Conservation (phyloP, 2,113 vertebrate species). For the Aphelocoma coerulescens region DNA sequence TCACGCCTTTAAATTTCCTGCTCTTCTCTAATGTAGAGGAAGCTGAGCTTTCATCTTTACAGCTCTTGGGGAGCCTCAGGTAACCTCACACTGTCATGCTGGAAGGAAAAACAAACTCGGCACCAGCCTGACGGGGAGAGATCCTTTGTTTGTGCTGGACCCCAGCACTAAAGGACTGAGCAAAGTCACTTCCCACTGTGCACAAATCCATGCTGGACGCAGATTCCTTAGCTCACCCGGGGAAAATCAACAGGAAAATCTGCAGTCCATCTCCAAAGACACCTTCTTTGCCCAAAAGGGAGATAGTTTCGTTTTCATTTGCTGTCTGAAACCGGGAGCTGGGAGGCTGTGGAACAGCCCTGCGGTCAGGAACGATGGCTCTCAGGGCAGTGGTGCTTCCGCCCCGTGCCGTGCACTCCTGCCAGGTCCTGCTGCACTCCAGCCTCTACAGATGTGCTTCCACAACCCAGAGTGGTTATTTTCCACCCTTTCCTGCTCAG, state of each 20-base stretch:
- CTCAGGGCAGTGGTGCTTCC: fast-evolving
- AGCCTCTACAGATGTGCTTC: slow-evolving; percentile 3
- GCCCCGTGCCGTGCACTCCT: not conserved
- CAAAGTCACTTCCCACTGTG: not conserved
- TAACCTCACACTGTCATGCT: not conserved
- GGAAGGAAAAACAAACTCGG: not conserved
- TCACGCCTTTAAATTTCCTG: not conserved
- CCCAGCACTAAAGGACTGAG: not conserved
- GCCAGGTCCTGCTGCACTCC: not conserved
- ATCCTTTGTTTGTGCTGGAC: not conserved
- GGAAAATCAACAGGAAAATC: not conserved
- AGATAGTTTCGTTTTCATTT: not conserved
- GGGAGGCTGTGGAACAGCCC: not conserved
- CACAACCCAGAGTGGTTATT: not conserved
- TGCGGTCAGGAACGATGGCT: not conserved
- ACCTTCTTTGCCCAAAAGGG: not conserved
- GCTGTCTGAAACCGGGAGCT: not conserved
- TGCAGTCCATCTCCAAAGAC: not conserved
- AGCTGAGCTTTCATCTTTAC: slow-evolving; percentile 12
- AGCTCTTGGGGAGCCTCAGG: slow-evolving; percentile 9
- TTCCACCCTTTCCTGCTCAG: not conserved
- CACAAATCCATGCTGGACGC: not conserved
- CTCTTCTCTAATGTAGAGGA: not conserved
- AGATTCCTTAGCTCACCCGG: not conserved
- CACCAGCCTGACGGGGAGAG: not conserved